Evolutionary conservation across 92 coral and sea anemone genomes (phyloP).

Genomic region (Meandrina meandrites): DNA sequence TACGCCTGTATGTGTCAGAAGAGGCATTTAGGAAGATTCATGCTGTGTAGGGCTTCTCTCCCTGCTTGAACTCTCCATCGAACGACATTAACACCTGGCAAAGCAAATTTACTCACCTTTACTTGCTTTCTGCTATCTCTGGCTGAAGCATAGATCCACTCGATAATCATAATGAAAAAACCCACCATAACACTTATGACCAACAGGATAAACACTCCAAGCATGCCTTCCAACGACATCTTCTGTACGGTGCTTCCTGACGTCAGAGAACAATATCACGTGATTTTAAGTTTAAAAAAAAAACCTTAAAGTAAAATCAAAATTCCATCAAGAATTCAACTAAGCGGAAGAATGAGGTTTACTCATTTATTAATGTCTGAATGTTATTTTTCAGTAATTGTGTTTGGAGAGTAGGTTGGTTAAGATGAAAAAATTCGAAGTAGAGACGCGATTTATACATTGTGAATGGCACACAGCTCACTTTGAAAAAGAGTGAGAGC

Average conservation of each 20-base stretch:
- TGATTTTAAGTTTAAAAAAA: neutral
- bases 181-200: constrained; percentile 63
- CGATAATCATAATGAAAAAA: constrained; percentile 58
- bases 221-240: constrained; percentile 69
- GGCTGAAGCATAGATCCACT: constrained; percentile 71
- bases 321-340: too few species aligned
- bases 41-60: neutral
- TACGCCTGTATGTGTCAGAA: neutral
- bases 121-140: constrained; percentile 49
- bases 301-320: too few species aligned
- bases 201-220: constrained; percentile 75
- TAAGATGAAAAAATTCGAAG: too few species aligned
- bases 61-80: neutral
- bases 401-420: too few species aligned
- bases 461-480: too few species aligned
- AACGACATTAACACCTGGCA: neutral
- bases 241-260: constrained; percentile 47
- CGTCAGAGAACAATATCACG: neutral
- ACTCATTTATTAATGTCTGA: too few species aligned
- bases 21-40: neutral
- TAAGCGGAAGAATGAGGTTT: too few species aligned
- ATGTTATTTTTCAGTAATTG: too few species aligned
- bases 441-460: too few species aligned
- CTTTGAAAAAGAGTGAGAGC: too few species aligned
- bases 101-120: constrained; percentile 1